Conservation (phyloP, 2,113 vertebrate genomes). For the Pandion haliaetus region DNA sequence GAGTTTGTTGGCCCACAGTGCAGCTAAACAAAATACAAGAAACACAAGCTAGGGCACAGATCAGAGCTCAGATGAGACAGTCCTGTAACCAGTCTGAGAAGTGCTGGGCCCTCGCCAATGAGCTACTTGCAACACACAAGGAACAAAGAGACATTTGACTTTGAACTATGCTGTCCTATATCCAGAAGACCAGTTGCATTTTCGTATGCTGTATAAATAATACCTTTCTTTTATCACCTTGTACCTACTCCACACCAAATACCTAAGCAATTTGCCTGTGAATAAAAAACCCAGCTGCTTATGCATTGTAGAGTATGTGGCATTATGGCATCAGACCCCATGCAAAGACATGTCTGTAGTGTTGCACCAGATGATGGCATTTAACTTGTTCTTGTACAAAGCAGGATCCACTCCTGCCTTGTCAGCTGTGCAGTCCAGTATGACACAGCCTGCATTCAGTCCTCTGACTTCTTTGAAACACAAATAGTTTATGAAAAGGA, state of each 20-base stretch:
- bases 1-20: neutral
- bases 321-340: neutral
- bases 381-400: neutral
- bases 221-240: neutral
- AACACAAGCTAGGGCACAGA: slow-evolving; percentile 13
- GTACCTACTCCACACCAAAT: neutral
- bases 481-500: neutral
- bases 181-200: neutral
- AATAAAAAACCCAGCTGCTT: neutral
- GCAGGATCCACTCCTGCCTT: neutral
- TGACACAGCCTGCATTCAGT: neutral
- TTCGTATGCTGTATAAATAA: neutral
- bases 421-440: rapidly evolving
- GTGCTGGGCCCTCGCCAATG: neutral
- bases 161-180: neutral
- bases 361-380: neutral
- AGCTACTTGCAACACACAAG: neutral
- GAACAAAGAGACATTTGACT: slow-evolving; percentile 28
- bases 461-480: neutral
- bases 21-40: neutral
- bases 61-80: neutral
- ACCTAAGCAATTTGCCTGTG: neutral
- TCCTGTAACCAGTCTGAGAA: slow-evolving; percentile 8
- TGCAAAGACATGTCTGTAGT: neutral
- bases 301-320: neutral